phyloP scores from a whole-genome alignment of 2,113 vertebrate species.

The Chamaetylas fuelleborni region DNA sequence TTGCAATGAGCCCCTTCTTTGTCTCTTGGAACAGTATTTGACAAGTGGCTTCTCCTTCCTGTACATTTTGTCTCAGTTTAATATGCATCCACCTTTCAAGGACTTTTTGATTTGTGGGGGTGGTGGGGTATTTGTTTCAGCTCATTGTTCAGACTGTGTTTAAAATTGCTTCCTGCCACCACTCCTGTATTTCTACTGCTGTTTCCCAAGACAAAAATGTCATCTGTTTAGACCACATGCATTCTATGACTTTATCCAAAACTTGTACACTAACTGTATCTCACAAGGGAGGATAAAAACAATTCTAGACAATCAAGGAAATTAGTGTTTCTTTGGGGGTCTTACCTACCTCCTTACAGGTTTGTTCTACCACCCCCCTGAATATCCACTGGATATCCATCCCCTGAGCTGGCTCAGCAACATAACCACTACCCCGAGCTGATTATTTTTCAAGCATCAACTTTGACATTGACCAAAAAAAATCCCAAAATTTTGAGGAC shows the following conservation, averaged over 20 bases:
- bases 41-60: background rate
- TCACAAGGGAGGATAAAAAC: background rate
- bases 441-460: background rate
- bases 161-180: background rate
- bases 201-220: background rate
- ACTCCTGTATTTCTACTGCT: background rate
- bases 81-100: background rate
- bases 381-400: background rate
- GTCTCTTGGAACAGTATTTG: background rate
- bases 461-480: background rate
- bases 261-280: background rate
- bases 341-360: background rate
- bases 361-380: background rate
- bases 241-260: background rate
- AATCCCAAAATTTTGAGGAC: background rate
- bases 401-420: background rate
- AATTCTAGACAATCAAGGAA: background rate
- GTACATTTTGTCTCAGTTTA: background rate
- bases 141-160: background rate
- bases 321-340: background rate
- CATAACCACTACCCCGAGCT: background rate
- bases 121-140: background rate
- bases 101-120: background rate
- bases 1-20: background rate
- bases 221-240: background rate